These are phyloP conservation scores for Syngnathus acus DNA, from an alignment of 2,797 vertebrate genomes.

Conservation along the genomic window DNA sequence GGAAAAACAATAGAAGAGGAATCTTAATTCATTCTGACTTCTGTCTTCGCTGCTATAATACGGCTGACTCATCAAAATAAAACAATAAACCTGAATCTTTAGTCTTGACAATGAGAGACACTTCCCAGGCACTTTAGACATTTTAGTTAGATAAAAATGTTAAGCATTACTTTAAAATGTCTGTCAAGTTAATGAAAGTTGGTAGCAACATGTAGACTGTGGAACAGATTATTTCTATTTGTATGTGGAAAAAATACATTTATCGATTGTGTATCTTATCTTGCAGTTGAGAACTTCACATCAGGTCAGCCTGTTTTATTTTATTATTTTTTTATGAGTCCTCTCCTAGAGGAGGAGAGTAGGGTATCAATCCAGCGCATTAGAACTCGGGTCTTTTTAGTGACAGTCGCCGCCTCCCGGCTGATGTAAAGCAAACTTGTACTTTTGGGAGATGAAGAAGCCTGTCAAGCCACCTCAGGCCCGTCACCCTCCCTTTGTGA, in stretches of 20 bases:
- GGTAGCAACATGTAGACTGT: not conserved
- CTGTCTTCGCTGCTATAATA: no score
- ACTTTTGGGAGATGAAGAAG: slow-evolving; percentile 69
- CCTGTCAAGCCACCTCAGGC: slow-evolving; percentile 64
- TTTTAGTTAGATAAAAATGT: slow-evolving; percentile 5
- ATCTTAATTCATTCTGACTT: no score
- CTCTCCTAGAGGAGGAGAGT: slow-evolving; percentile 47
- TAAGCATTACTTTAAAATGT: slow-evolving; percentile 8
- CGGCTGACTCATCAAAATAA: no score
- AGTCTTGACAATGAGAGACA: no score
- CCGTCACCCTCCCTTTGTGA: slow-evolving; percentile 52
- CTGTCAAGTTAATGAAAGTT: not conserved
- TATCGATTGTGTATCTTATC: not conserved
- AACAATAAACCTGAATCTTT: no score
- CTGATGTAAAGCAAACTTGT: slow-evolving; percentile 71
- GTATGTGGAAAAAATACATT: not conserved
- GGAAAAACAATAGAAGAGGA: no score
- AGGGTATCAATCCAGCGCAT: slow-evolving; percentile 63
- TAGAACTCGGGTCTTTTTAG: slow-evolving; percentile 40
- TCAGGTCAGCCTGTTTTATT: slow-evolving; percentile 19
- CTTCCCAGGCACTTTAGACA: no score
- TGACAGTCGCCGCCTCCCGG: slow-evolving; percentile 64
- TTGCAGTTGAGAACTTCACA: slow-evolving; percentile 14
- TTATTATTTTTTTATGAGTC: slow-evolving; percentile 20
- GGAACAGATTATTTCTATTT: not conserved